A percentile compares a stretch with the other conserved stretches of the same genome.
Evolutionary conservation across 2,797 vertebrate genomes (phyloP).

Genomic region (Chanos chanos): DNA sequence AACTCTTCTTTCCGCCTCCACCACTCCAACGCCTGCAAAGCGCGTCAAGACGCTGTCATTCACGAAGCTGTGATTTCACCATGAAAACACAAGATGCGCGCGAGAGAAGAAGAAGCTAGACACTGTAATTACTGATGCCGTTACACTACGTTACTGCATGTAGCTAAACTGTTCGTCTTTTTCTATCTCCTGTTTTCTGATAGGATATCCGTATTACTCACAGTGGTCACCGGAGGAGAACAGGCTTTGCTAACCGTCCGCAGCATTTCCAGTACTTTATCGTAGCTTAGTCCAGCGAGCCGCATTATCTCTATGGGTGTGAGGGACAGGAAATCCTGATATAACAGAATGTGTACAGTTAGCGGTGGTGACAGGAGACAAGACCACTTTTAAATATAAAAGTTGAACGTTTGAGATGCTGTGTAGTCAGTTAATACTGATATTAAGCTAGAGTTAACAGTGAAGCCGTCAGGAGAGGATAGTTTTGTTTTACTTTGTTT

Average conservation of each 20-base stretch:
- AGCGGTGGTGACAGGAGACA: too few species aligned
- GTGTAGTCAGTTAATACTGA: not conserved
- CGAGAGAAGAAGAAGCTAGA: too few species aligned
- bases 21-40: conserved; percentile 66
- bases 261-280: conserved; percentile 64
- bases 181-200: not conserved
- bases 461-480: not conserved
- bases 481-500: not conserved
- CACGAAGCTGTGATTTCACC: too few species aligned
- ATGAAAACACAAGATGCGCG: too few species aligned
- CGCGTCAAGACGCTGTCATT: too few species aligned
- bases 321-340: conserved; percentile 74
- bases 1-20: conserved; percentile 45
- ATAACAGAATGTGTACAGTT: conserved; percentile 4
- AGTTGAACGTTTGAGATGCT: not conserved
- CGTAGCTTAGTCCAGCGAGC: conserved; percentile 68
- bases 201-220: conserved; percentile 42
- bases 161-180: too few species aligned
- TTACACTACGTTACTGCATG: too few species aligned
- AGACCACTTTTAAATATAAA: not conserved
- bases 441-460: not conserved
- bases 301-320: conserved; percentile 75
- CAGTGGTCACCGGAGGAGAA: conserved; percentile 73
- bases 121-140: too few species aligned
- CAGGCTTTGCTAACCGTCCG: conserved; percentile 67